Percentiles rank a stretch among this genome's conserved stretches.
These are phyloP conservation scores for Arvicanthis niloticus DNA, from an alignment of 2,113 vertebrate genomes.

Conservation along the genomic window DNA sequence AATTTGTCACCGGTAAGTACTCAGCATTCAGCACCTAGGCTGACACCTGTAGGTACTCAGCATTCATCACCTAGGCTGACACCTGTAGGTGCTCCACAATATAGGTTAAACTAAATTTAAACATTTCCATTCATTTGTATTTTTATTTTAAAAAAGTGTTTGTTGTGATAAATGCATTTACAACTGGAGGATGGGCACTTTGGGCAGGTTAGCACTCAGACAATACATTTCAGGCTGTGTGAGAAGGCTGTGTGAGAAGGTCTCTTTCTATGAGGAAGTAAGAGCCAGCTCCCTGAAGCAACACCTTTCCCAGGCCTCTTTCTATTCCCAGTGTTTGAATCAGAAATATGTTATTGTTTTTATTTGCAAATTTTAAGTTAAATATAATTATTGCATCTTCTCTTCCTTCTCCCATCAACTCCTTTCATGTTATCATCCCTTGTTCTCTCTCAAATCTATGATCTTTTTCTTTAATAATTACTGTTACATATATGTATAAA, in stretches of 20 bases:
- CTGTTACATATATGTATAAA: neutral
- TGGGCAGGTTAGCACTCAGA: neutral
- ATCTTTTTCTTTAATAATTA: neutral
- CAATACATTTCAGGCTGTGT: neutral
- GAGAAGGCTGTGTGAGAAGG: neutral
- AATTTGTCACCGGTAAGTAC: neutral
- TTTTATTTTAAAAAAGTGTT: conserved; percentile 38
- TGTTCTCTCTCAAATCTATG: neutral
- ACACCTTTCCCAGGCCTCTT: neutral
- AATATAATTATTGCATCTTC: neutral
- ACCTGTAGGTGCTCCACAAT: neutral
- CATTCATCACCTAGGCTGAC: neutral
- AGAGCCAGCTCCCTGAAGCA: neutral
- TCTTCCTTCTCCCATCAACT: neutral
- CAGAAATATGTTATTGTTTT: neutral
- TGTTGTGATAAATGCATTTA: neutral
- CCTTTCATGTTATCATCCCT: neutral
- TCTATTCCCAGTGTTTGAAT: neutral
- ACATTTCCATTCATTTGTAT: neutral
- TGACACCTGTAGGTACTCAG: neutral
- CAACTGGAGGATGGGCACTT: no score
- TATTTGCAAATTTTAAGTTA: neutral
- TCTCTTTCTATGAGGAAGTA: neutral
- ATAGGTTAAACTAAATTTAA: neutral
- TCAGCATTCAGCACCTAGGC: neutral